These are phyloP conservation scores for Gulo gulo DNA, from an alignment of 2,113 vertebrate genomes.

Conservation along the genomic window DNA sequence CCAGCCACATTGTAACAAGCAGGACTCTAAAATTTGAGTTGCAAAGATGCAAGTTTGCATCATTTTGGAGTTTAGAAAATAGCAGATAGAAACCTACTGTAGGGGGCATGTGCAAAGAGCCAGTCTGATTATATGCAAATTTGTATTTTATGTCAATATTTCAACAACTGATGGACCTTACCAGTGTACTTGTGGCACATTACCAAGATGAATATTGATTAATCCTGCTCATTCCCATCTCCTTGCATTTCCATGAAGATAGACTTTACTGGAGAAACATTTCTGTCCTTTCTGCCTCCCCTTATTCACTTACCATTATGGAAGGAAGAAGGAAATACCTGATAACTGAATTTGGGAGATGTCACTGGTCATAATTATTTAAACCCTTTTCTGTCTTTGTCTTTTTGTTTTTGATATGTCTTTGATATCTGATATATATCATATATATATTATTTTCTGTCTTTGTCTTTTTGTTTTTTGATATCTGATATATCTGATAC, in stretches of 20 bases:
- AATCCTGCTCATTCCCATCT: background rate
- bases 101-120: background rate
- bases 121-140: background rate
- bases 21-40: background rate
- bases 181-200: background rate
- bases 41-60: background rate
- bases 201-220: background rate
- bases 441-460: background rate
- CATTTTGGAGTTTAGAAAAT: background rate
- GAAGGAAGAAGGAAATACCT: background rate
- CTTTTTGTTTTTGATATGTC: background rate
- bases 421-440: background rate
- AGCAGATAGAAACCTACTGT: background rate
- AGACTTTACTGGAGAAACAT: background rate
- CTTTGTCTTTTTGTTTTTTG: background rate
- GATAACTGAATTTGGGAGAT: background rate
- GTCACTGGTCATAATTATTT: background rate
- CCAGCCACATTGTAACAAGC: background rate
- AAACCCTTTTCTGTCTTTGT: background rate
- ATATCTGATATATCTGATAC: background rate
- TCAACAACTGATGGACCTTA: background rate
- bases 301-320: background rate
- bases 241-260: background rate
- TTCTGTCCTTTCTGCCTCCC: background rate
- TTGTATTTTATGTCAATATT: background rate